Conservation (phyloP, 2,888 invertebrate species). For the Orthosia gracilis region DNA sequence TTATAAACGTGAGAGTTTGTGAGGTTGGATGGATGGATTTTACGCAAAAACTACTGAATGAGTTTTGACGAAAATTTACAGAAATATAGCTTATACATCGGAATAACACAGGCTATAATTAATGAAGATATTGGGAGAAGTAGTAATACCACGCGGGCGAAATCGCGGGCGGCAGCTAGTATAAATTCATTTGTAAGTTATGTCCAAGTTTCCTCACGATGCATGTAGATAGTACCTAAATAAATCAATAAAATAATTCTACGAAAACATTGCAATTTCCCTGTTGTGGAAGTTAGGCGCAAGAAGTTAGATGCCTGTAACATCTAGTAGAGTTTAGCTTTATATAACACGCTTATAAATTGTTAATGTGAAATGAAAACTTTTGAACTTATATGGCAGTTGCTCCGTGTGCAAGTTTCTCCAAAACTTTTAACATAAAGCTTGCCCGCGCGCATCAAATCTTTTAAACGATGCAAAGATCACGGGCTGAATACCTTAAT, state of each 20-base stretch:
- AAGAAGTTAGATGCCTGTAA: slow-evolving; percentile 32
- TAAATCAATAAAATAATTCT: slow-evolving; percentile 13
- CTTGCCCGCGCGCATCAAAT: slow-evolving; percentile 33
- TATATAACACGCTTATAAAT: slow-evolving; percentile 46
- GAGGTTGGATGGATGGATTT: too few species aligned
- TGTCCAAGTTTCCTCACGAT: too few species aligned
- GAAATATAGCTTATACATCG: too few species aligned
- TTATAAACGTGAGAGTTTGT: too few species aligned
- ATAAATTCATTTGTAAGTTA: too few species aligned
- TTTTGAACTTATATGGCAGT: slow-evolving; percentile 35
- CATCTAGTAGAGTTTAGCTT: slow-evolving; percentile 13
- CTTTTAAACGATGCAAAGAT: slow-evolving; percentile 31
- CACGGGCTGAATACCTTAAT: slow-evolving; percentile 1
- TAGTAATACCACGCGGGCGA: too few species aligned
- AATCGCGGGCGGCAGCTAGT: too few species aligned
- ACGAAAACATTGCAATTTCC: slow-evolving; percentile 7
- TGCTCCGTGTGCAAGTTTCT: slow-evolving; percentile 26
- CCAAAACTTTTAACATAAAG: slow-evolving; percentile 40
- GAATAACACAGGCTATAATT: too few species aligned
- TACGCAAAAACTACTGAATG: too few species aligned
- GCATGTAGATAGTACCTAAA: too few species aligned
- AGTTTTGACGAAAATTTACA: too few species aligned
- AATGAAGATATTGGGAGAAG: too few species aligned
- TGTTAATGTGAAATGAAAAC: slow-evolving; percentile 47
- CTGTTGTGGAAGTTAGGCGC: slow-evolving; percentile 11